Evolutionary conservation across 1,140 invertebrate genomes (phyloP).

Genomic region (Popillia japonica): DNA sequence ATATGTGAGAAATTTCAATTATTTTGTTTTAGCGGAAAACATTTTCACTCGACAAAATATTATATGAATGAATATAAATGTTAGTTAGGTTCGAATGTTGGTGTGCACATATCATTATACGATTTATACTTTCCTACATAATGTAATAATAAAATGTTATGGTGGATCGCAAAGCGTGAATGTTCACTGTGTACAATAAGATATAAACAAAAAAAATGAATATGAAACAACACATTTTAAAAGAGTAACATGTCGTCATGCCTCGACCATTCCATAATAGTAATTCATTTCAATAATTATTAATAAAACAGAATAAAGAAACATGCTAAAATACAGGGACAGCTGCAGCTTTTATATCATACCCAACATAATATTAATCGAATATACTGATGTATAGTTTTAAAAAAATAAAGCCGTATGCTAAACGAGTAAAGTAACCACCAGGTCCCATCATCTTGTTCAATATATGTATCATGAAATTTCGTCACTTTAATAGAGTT

Average conservation of each 20-base stretch:
- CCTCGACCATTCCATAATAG: slow-evolving; percentile 52
- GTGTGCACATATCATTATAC: slow-evolving; percentile 58
- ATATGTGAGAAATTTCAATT: too few relatives aligned
- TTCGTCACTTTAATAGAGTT: not conserved
- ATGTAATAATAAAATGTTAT: slow-evolving; percentile 23
- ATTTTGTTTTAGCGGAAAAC: not conserved
- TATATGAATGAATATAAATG: slow-evolving; percentile 44
- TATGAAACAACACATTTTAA: slow-evolving; percentile 43
- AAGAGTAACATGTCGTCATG: slow-evolving; percentile 41
- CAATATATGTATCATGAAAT: not conserved
- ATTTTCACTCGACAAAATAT: slow-evolving; percentile 4
- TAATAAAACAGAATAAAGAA: not conserved
- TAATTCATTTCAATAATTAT: not conserved
- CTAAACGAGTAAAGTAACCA: not conserved
- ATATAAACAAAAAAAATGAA: not conserved
- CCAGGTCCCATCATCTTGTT: not conserved
- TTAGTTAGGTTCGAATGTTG: slow-evolving; percentile 41
- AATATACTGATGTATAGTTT: not conserved
- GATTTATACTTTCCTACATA: slow-evolving; percentile 57
- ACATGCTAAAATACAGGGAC: slow-evolving; percentile 35
- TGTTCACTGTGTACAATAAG: slow-evolving; percentile 20
- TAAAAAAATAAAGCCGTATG: not conserved
- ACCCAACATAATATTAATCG: not conserved
- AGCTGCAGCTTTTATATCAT: slow-evolving; percentile 27
- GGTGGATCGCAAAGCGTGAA: slow-evolving; percentile 41